Conservation (phyloP, 92 coral and sea anemone species). For the Bergia sp. region DNA sequence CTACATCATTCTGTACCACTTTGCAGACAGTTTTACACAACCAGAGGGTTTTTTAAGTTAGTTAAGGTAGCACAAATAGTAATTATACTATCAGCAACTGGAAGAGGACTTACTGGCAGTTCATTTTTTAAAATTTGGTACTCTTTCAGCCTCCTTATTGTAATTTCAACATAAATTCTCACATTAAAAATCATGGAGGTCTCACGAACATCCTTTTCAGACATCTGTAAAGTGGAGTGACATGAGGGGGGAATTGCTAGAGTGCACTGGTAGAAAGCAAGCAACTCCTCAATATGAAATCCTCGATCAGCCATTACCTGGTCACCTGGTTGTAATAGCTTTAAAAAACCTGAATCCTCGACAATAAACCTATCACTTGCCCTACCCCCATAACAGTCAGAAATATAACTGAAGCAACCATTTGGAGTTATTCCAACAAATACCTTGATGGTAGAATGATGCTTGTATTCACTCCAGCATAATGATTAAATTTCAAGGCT, state of each 20-base stretch:
- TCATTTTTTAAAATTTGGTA: constrained; percentile 52
- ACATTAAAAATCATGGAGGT: constrained; percentile 17
- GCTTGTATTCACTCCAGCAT: constrained; percentile 47
- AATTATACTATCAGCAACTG: too few relatives aligned
- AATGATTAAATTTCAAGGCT: neutral
- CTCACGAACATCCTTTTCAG: constrained; percentile 29
- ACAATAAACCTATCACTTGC: too few relatives aligned
- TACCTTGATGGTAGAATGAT: constrained; percentile 33
- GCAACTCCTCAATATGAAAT: constrained; percentile 27
- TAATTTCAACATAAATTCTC: constrained; percentile 20
- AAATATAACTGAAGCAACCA: constrained; percentile 33
- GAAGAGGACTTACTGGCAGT: too few relatives aligned
- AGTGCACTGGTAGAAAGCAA: too few relatives aligned
- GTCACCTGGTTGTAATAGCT: too few relatives aligned
- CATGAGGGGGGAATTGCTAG: constrained; percentile 47
- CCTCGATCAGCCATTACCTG: constrained; percentile 53
- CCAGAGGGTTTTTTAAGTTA: too few relatives aligned
- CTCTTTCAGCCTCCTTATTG: constrained; percentile 51
- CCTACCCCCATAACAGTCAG: constrained; percentile 38
- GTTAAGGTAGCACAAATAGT: too few relatives aligned
- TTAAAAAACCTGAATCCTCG: too few relatives aligned
- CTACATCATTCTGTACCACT: neutral
- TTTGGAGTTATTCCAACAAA: constrained; percentile 45
- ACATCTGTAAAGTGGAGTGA: constrained; percentile 33
- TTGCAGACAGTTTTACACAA: too few relatives aligned